These are phyloP conservation scores for Cinclus cinclus DNA, from an alignment of 2,113 vertebrate genomes.

Conservation along the genomic window DNA sequence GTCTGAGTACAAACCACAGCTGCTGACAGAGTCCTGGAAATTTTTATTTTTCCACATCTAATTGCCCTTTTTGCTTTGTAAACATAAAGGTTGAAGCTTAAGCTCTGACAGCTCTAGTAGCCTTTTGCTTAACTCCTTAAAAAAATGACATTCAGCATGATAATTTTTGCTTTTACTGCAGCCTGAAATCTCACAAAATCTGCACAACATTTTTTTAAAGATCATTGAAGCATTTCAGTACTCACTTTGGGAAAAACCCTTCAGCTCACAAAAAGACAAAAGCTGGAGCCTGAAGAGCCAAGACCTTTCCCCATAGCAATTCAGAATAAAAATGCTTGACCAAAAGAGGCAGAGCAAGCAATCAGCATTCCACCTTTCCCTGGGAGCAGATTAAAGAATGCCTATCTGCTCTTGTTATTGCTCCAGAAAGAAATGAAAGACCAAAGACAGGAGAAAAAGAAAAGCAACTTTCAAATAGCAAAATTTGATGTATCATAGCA, in stretches of 20 bases:
- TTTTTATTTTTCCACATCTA: conserved; percentile 77
- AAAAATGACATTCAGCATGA: conserved; percentile 68
- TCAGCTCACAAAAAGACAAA: conserved; percentile 11
- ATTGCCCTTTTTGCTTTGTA: conserved; percentile 82
- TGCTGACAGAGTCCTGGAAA: conserved; percentile 45
- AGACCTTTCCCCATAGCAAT: not conserved
- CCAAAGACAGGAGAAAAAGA: not conserved
- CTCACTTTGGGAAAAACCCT: conserved; percentile 46
- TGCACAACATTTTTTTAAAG: conserved; percentile 4
- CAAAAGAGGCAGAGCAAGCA: not conserved
- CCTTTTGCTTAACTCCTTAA: conserved; percentile 67
- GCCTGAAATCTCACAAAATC: conserved; percentile 2
- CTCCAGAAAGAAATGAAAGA: conserved; percentile 15
- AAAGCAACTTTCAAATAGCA: not conserved
- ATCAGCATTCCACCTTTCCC: not conserved
- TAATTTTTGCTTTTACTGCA: conserved; percentile 31
- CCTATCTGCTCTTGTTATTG: not conserved
- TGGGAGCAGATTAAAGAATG: not conserved
- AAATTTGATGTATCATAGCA: not conserved
- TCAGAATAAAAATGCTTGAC: conserved; percentile 1
- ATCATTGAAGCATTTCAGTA: conserved; percentile 46
- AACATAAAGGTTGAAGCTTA: conserved; percentile 78
- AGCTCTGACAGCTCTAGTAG: conserved; percentile 70
- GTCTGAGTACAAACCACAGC: conserved; percentile 37
- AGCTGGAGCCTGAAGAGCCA: not conserved